These are phyloP conservation scores for Taurulus bubalis DNA, from an alignment of 2,113 vertebrate species.

Conservation along the genomic window DNA sequence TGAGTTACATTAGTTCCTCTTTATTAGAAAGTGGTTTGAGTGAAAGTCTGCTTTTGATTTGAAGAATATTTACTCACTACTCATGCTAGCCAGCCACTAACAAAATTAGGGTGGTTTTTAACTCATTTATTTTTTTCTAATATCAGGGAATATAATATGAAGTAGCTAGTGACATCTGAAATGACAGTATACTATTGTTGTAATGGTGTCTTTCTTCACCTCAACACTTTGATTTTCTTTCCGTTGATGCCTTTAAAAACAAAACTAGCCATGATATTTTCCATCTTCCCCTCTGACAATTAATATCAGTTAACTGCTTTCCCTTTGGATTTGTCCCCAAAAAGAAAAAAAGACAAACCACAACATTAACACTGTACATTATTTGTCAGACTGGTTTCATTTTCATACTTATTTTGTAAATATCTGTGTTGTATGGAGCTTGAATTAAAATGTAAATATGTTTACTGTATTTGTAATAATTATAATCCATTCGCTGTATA, in stretches of 20 bases:
- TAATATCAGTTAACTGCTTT: slow-evolving; percentile 60
- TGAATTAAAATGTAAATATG: slow-evolving; percentile 99
- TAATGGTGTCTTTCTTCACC: slow-evolving; percentile 69
- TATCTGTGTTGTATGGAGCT: slow-evolving; percentile 96
- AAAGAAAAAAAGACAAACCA: slow-evolving; percentile 61
- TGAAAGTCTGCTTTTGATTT: slow-evolving; percentile 73
- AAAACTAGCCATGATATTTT: slow-evolving; percentile 69
- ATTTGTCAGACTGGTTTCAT: slow-evolving; percentile 90
- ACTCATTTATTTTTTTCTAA: slow-evolving; percentile 67
- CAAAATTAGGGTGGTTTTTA: slow-evolving; percentile 59
- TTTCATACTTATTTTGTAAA: slow-evolving; percentile 99
- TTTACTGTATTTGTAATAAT: slow-evolving; percentile 99
- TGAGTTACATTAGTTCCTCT: slow-evolving; percentile 80
- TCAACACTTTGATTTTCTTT: slow-evolving; percentile 56
- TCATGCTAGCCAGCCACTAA: slow-evolving; percentile 57
- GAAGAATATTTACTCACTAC: slow-evolving; percentile 47
- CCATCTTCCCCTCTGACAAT: slow-evolving; percentile 61
- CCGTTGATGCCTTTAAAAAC: slow-evolving; percentile 81
- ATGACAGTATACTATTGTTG: slow-evolving; percentile 60
- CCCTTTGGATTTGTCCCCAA: slow-evolving; percentile 67
- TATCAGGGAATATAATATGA: slow-evolving; percentile 83
- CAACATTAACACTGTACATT: slow-evolving; percentile 92
- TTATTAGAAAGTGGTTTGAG: slow-evolving; percentile 70
- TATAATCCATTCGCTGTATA: slow-evolving; percentile 99
- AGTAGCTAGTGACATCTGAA: slow-evolving; percentile 72